A percentile compares a stretch with the other conserved stretches of the same genome.
phyloP scores from a whole-genome alignment of 2,113 vertebrate genomes.

The Tamias sibiricus region DNA sequence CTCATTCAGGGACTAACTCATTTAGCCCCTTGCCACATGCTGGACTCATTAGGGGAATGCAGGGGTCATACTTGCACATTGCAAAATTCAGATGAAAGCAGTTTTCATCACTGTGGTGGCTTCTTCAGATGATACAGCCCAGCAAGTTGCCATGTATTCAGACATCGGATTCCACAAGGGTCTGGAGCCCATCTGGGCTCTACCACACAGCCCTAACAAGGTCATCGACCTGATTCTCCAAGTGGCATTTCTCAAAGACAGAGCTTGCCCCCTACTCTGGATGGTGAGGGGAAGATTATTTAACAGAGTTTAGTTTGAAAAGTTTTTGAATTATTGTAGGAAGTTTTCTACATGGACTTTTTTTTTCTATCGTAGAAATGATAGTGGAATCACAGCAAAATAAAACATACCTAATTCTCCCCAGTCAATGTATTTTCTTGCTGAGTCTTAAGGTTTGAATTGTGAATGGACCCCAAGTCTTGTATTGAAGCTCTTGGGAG shows the following conservation, averaged over 20 bases:
- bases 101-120: neutral
- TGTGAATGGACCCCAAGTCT: neutral
- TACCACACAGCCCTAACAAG: neutral
- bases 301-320: conserved; percentile 59
- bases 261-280: neutral
- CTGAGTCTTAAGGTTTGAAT: neutral
- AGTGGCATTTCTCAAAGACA: neutral
- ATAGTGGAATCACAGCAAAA: conserved; percentile 6
- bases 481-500: neutral
- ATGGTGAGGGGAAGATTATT: conserved; percentile 30
- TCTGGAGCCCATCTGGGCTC: neutral
- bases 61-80: neutral
- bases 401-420: conserved; percentile 26
- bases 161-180: neutral
- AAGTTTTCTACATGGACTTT: neutral
- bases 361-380: conserved; percentile 40
- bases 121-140: neutral
- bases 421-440: neutral
- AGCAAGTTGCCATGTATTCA: neutral
- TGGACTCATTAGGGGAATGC: neutral
- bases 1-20: neutral
- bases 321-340: neutral
- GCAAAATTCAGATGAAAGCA: neutral
- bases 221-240: neutral
- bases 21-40: neutral